A percentile compares a stretch with the other conserved stretches of the same genome.
These are phyloP conservation scores for Clivina fossor DNA, from an alignment of 2,888 invertebrate species.

Conservation along the genomic window DNA sequence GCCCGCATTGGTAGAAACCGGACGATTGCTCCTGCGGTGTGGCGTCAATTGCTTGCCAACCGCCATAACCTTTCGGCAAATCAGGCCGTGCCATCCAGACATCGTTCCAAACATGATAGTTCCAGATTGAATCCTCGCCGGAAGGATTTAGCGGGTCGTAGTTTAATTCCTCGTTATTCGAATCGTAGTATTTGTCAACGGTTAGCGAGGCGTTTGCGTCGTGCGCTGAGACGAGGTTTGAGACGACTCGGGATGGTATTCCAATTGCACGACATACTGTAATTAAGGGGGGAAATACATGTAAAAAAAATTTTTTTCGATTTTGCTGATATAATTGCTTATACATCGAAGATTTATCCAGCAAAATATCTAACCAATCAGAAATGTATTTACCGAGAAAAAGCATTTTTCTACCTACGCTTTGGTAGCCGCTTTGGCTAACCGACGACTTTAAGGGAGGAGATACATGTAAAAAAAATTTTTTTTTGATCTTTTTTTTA, in stretches of 20 bases:
- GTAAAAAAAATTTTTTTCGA: no score
- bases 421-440: no score
- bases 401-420: no score
- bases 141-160: conserved; percentile 67
- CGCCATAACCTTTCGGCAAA: conserved; percentile 74
- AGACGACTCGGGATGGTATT: conserved; percentile 77
- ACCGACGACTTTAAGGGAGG: no score
- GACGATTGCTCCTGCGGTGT: conserved; percentile 81
- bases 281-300: no score
- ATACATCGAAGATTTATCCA: no score
- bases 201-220: conserved; percentile 78
- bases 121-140: conserved; percentile 81
- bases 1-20: conserved; percentile 75
- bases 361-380: no score
- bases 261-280: conserved; percentile 78
- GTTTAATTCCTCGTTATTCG: conserved; percentile 65
- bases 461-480: no score
- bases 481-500: no score
- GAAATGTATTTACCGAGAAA: no score
- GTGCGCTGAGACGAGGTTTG: conserved; percentile 83
- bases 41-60: conserved; percentile 89
- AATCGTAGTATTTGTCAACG: conserved; percentile 75
- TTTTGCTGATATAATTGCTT: no score
- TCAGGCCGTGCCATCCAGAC: conserved; percentile 85
- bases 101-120: conserved; percentile 88